A percentile compares a stretch with the other conserved stretches of the same genome.
Conservation (phyloP, 2,113 vertebrate species). For the Catagonus wagneri region DNA sequence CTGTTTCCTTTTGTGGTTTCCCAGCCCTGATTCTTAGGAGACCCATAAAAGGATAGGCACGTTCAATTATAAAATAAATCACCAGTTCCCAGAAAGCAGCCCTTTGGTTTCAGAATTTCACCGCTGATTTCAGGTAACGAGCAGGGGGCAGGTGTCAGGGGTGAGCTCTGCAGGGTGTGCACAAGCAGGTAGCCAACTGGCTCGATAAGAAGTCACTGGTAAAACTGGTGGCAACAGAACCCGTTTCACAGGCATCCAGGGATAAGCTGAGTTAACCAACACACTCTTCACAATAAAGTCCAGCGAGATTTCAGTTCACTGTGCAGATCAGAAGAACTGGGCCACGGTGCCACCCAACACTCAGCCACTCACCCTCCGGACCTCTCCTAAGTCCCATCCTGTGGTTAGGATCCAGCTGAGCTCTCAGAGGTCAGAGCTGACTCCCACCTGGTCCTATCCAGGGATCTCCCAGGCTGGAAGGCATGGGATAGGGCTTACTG, state of each 20-base stretch:
- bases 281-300: background rate
- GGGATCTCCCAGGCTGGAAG: background rate
- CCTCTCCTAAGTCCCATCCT: background rate
- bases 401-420: background rate
- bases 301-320: background rate
- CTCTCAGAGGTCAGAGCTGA: background rate
- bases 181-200: background rate
- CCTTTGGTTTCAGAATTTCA: constrained; percentile 14
- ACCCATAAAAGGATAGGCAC: constrained; percentile 66
- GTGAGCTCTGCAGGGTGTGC: background rate
- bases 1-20: constrained; percentile 65
- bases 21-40: constrained; percentile 49
- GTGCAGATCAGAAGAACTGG: background rate
- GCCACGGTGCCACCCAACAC: accelerated
- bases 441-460: background rate
- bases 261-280: background rate
- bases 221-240: background rate
- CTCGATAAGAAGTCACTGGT: background rate
- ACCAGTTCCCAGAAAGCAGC: constrained; percentile 32
- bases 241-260: background rate
- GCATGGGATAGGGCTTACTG: background rate
- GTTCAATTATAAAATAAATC: constrained; percentile 26
- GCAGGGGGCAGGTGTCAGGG: background rate
- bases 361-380: background rate
- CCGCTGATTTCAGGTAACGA: constrained; percentile 26